Evolutionary conservation across 2,113 vertebrate genomes (phyloP).

Genomic region (Rhinogobius similis): DNA sequence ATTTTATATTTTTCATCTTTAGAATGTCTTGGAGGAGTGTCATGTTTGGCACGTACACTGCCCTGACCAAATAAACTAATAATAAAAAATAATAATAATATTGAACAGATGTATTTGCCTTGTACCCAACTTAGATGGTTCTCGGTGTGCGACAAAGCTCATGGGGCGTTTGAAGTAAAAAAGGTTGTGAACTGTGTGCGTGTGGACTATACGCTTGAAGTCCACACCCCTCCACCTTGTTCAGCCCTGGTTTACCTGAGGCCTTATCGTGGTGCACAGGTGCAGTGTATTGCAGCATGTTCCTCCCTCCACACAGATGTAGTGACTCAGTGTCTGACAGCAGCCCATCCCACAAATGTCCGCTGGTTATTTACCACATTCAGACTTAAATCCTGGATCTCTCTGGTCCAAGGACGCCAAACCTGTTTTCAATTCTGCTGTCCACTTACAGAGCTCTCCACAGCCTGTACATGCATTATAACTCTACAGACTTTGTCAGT

Average conservation of each 20-base stretch:
- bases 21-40: too few relatives aligned
- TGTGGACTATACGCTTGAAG: neutral
- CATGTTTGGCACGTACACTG: too few relatives aligned
- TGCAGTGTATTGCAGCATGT: conserved; percentile 19
- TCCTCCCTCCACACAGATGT: conserved; percentile 33
- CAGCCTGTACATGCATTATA: conserved; percentile 40
- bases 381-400: conserved; percentile 39
- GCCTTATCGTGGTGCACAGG: conserved; percentile 14
- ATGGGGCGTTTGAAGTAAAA: neutral
- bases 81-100: neutral
- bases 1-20: too few relatives aligned
- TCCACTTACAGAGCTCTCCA: conserved; percentile 25
- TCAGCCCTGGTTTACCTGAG: conserved; percentile 30
- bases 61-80: neutral
- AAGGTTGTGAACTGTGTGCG: too few relatives aligned
- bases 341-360: conserved; percentile 24
- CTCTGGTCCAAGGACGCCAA: conserved; percentile 43
- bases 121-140: too few relatives aligned
- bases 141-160: neutral
- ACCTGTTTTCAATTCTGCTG: conserved; percentile 48
- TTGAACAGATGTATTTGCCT: too few relatives aligned
- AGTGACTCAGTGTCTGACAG: conserved; percentile 40
- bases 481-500: conserved; percentile 46
- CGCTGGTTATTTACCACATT: conserved; percentile 26
- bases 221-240: conserved; percentile 15